Evolutionary conservation across 2,113 vertebrate species (phyloP).

Genomic region (Onychostruthus taczanowskii): DNA sequence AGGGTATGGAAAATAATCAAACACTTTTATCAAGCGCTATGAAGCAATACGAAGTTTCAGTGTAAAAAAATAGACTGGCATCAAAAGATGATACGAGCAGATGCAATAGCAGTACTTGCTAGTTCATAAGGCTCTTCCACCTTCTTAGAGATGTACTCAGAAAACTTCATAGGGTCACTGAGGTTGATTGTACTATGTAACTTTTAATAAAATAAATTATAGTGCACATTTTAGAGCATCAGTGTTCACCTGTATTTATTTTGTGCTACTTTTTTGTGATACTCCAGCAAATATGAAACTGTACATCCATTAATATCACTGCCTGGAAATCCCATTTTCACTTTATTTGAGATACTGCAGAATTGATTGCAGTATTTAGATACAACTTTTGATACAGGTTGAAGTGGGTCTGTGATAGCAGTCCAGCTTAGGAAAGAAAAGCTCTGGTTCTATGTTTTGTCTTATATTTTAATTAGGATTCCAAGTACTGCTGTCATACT

Average conservation of each 20-base stretch:
- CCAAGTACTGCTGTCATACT: neutral
- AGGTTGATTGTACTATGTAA: neutral
- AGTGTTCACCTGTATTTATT: neutral
- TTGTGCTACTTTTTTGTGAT: neutral
- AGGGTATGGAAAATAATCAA: neutral
- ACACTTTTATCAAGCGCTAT: fast-evolving
- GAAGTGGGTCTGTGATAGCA: neutral
- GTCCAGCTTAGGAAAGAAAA: neutral
- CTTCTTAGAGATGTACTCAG: neutral
- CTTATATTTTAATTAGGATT: neutral
- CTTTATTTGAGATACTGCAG: neutral
- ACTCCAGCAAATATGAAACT: neutral
- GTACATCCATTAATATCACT: neutral
- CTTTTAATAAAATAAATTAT: neutral
- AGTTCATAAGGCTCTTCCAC: neutral
- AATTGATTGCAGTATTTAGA: neutral
- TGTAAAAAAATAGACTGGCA: neutral
- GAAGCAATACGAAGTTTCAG: neutral
- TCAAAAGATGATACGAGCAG: neutral
- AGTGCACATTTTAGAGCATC: neutral
- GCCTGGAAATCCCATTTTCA: neutral
- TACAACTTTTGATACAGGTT: neutral
- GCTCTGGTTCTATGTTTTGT: neutral
- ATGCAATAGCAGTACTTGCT: neutral
- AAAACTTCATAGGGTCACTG: neutral